A percentile compares a stretch with the other conserved stretches of the same genome.
Conservation (phyloP, 2,797 vertebrate species). For the Champsocephalus gunnari region DNA sequence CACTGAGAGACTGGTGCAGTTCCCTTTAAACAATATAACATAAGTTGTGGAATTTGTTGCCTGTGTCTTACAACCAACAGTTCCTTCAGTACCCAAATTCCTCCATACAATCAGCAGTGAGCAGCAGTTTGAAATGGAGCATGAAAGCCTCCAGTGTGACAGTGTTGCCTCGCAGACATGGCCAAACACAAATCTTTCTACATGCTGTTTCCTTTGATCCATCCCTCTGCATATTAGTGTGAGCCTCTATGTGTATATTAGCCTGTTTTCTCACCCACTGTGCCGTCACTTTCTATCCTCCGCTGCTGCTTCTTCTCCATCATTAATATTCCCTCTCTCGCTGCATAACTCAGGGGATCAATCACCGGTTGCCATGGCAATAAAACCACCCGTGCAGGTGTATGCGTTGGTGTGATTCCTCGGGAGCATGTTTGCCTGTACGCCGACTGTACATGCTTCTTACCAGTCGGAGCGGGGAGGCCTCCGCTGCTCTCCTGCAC, state of each 20-base stretch:
- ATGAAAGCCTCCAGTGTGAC: constrained; percentile 44
- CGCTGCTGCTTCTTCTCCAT: constrained; percentile 34
- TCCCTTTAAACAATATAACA: not conserved
- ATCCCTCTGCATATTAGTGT: constrained; percentile 29
- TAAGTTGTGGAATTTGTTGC: not conserved
- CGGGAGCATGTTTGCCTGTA: constrained; percentile 10
- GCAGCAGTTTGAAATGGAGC: constrained; percentile 40
- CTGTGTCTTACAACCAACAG: not conserved
- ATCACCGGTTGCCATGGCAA: constrained; percentile 82
- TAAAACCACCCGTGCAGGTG: constrained; percentile 73
- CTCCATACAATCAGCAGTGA: constrained; percentile 12
- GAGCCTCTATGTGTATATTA: constrained; percentile 44
- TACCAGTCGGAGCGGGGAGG: constrained; percentile 52
- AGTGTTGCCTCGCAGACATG: constrained; percentile 38
- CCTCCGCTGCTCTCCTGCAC: constrained; percentile 40
- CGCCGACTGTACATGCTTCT: constrained; percentile 56
- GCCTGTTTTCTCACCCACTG: constrained; percentile 49
- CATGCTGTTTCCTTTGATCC: constrained; percentile 57
- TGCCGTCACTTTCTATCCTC: constrained; percentile 50
- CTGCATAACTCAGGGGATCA: constrained; percentile 78
- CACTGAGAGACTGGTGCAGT: not conserved
- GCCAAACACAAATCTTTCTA: constrained; percentile 48
- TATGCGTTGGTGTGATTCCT: constrained; percentile 10
- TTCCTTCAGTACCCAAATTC: not conserved
- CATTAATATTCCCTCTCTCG: constrained; percentile 72